Conservation (phyloP, 2,888 invertebrate species). For the Ptycholaimellus sp. region DNA sequence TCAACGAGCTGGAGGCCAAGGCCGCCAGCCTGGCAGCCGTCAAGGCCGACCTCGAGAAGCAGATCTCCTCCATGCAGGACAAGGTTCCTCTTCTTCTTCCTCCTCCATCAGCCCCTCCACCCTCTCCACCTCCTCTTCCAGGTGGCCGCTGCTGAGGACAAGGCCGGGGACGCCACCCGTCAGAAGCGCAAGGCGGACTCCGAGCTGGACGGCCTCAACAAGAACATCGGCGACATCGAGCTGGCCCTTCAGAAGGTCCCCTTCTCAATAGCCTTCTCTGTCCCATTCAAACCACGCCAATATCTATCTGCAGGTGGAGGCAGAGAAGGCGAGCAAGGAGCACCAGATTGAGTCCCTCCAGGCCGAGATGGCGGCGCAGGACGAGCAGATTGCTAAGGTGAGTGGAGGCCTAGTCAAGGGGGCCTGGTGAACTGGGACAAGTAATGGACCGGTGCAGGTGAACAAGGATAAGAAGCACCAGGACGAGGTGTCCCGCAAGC, state of each 20-base stretch:
- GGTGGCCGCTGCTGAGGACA: conserved; percentile 20
- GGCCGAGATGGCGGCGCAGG: conserved; percentile 21
- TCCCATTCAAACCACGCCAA: too few relatives aligned
- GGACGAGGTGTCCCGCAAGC: conserved; percentile 49
- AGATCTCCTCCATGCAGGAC: too few relatives aligned
- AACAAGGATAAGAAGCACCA: conserved; percentile 36
- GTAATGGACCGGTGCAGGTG: too few relatives aligned
- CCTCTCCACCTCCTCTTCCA: conserved; percentile 54
- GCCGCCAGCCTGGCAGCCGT: conserved; percentile 75
- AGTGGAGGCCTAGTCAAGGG: too few relatives aligned
- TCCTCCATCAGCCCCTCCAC: too few relatives aligned
- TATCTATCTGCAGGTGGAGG: too few relatives aligned
- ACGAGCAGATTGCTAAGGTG: conserved; percentile 21
- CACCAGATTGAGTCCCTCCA: conserved; percentile 22
- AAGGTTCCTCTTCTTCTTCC: too few relatives aligned
- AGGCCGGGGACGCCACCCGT: conserved; percentile 18
- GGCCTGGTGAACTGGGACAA: too few relatives aligned
- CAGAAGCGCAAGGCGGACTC: conserved; percentile 50
- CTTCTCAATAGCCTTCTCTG: too few relatives aligned
- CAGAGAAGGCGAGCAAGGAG: conserved; percentile 21
- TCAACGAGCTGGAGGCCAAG: conserved; percentile 73
- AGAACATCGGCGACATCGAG: conserved; percentile 18
- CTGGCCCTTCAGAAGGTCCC: conserved; percentile 70
- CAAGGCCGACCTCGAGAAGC: conserved; percentile 84
- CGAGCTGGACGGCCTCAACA: conserved; percentile 54